Conservation (phyloP, 2,113 vertebrate genomes). For the Ivindomyrus marchei region DNA sequence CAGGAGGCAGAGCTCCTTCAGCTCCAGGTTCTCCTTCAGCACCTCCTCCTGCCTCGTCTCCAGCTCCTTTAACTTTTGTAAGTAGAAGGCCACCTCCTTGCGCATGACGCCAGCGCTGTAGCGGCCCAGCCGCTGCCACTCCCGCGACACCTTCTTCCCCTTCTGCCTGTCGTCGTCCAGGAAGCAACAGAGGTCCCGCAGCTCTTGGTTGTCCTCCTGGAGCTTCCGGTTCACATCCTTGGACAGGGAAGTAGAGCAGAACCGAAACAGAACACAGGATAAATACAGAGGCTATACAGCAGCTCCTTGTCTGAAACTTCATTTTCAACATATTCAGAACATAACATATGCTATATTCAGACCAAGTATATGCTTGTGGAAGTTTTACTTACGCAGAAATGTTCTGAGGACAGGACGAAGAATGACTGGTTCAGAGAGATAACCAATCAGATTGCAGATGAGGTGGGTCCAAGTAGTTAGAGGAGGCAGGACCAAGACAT, state of each 20-base stretch:
- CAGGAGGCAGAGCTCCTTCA: conserved; percentile 88
- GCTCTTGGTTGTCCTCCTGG: conserved; percentile 94
- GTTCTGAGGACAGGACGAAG: not conserved
- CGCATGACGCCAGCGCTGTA: conserved; percentile 86
- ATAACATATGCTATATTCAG: not conserved
- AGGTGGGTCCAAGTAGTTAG: not conserved
- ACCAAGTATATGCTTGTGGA: not conserved
- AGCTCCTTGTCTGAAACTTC: not conserved
- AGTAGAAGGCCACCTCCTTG: conserved; percentile 85
- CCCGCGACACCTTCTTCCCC: conserved; percentile 84
- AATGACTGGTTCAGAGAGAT: too few relatives aligned
- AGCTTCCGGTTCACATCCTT: conserved; percentile 97
- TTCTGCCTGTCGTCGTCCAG: conserved; percentile 95
- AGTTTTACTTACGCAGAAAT: not conserved
- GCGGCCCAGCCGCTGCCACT: conserved; percentile 91
- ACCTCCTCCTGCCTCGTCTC: conserved; percentile 85
- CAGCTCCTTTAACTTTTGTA: conserved; percentile 88
- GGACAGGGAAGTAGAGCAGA: not conserved
- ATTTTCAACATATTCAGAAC: not conserved
- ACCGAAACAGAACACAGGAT: not conserved
- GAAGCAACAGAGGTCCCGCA: conserved; percentile 93
- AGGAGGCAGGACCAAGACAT: not conserved
- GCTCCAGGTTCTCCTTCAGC: conserved; percentile 85
- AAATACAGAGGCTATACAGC: not conserved
- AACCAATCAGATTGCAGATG: too few relatives aligned